A percentile compares a stretch with the other conserved stretches of the same genome.
These are phyloP conservation scores for Drosophila orosa DNA, from an alignment of 1,140 invertebrate species.

Conservation along the genomic window DNA sequence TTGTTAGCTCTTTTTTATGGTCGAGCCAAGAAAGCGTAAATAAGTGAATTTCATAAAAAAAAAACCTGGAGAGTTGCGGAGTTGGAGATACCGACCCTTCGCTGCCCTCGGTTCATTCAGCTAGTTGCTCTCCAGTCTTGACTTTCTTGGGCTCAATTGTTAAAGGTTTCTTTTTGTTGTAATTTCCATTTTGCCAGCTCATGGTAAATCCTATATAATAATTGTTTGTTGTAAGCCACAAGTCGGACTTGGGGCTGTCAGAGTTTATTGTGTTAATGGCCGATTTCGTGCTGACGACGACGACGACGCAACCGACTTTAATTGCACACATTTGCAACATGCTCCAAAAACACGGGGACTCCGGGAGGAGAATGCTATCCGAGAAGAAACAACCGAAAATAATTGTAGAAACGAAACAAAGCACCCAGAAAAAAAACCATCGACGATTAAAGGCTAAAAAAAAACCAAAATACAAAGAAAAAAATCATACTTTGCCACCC, in stretches of 20 bases:
- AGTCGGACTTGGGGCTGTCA: slow-evolving; percentile 43
- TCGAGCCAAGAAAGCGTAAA: slow-evolving; percentile 74
- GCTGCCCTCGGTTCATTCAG: slow-evolving; percentile 21
- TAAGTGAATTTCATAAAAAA: slow-evolving; percentile 63
- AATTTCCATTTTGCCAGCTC: slow-evolving; percentile 63
- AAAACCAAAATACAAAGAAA: slow-evolving; percentile 14
- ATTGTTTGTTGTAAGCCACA: slow-evolving; percentile 17
- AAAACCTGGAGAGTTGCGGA: slow-evolving; percentile 10
- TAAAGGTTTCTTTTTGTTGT: slow-evolving; percentile 38
- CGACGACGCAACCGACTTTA: slow-evolving; percentile 59
- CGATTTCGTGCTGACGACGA: slow-evolving; percentile 63
- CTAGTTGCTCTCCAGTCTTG: slow-evolving; percentile 31
- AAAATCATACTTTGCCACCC: slow-evolving; percentile 23
- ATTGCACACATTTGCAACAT: slow-evolving; percentile 66
- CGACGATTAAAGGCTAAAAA: slow-evolving; percentile 33
- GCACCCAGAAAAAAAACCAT: slow-evolving; percentile 20
- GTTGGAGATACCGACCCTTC: slow-evolving; percentile 12
- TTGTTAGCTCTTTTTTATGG: slow-evolving; percentile 18
- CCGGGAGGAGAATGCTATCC: slow-evolving; percentile 6
- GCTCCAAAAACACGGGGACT: slow-evolving; percentile 32
- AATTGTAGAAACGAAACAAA: slow-evolving; percentile 52
- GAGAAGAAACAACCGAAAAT: slow-evolving; percentile 35
- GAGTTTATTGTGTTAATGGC: slow-evolving; percentile 78
- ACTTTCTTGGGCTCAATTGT: slow-evolving; percentile 53
- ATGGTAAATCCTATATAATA: slow-evolving; percentile 19